These are phyloP conservation scores for Rhodeus uyekii DNA, from an alignment of 2,797 vertebrate species.

Conservation along the genomic window DNA sequence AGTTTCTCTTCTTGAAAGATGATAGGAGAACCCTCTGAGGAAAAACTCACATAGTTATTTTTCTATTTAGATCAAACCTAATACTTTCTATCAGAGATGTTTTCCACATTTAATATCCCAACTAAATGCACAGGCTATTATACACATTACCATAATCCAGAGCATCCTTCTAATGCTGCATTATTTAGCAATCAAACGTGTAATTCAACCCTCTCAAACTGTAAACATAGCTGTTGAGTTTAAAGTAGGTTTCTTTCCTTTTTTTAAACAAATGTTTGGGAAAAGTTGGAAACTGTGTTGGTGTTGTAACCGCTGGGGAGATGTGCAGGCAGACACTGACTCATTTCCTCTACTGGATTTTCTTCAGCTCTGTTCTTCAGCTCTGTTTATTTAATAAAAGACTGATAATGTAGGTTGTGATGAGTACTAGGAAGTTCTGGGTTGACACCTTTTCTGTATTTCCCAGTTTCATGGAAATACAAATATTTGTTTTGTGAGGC, in stretches of 20 bases:
- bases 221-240: background rate
- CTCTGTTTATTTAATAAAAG: constrained; percentile 2
- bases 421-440: background rate
- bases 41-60: background rate
- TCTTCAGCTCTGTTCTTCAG: background rate
- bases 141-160: background rate
- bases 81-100: background rate
- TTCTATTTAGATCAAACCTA: background rate
- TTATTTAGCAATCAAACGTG: background rate
- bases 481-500: background rate
- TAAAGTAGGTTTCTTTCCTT: background rate
- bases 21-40: background rate
- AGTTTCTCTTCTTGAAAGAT: background rate
- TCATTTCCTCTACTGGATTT: background rate
- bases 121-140: background rate
- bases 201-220: background rate
- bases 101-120: background rate
- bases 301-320: background rate
- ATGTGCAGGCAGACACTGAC: background rate
- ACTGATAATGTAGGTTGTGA: background rate
- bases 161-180: background rate
- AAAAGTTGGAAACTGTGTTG: background rate
- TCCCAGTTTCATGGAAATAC: background rate
- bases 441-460: background rate
- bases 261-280: background rate